Conservation (phyloP, 2,888 invertebrate species). For the Papilio gigon region DNA sequence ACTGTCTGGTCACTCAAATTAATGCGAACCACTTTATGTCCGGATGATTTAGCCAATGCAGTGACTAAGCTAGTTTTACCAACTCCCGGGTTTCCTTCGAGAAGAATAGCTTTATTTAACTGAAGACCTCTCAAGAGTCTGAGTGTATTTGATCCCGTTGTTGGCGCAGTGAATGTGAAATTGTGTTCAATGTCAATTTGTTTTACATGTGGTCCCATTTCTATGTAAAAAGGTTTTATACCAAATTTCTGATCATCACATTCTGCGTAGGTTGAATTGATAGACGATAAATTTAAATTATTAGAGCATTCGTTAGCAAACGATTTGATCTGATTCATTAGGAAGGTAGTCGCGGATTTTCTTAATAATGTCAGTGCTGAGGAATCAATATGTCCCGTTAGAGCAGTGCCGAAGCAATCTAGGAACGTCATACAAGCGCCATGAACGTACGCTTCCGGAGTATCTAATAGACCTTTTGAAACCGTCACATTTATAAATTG, state of each 20-base stretch:
- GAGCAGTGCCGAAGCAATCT: constrained; percentile 94
- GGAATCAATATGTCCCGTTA: constrained; percentile 86
- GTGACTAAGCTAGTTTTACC: constrained; percentile 98
- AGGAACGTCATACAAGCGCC: constrained; percentile 96
- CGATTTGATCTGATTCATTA: constrained; percentile 79
- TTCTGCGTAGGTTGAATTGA: constrained; percentile 67
- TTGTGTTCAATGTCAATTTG: constrained; percentile 56
- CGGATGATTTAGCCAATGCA: constrained; percentile 92
- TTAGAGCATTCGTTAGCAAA: constrained; percentile 67
- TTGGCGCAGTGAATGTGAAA: constrained; percentile 90
- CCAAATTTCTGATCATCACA: constrained; percentile 82
- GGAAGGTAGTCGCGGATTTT: constrained; percentile 79
- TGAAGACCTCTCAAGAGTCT: constrained; percentile 94
- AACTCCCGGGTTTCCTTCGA: constrained; percentile 99
- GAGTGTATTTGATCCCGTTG: constrained; percentile 90
- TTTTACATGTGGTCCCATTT: constrained; percentile 70
- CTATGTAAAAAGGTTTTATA: constrained; percentile 89
- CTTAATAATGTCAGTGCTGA: constrained; percentile 73
- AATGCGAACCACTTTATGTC: constrained; percentile 93
- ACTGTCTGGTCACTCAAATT: constrained; percentile 99
- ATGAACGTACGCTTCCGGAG: constrained; percentile 89
- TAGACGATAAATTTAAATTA: constrained; percentile 59
- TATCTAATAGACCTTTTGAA: constrained; percentile 67
- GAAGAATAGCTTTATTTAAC: constrained; percentile 93
- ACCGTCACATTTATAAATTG: constrained; percentile 90